A percentile compares a stretch with the other conserved stretches of the same genome.
These are phyloP conservation scores for Rhodinocichla rosea DNA, from an alignment of 2,113 vertebrate species.

Conservation along the genomic window DNA sequence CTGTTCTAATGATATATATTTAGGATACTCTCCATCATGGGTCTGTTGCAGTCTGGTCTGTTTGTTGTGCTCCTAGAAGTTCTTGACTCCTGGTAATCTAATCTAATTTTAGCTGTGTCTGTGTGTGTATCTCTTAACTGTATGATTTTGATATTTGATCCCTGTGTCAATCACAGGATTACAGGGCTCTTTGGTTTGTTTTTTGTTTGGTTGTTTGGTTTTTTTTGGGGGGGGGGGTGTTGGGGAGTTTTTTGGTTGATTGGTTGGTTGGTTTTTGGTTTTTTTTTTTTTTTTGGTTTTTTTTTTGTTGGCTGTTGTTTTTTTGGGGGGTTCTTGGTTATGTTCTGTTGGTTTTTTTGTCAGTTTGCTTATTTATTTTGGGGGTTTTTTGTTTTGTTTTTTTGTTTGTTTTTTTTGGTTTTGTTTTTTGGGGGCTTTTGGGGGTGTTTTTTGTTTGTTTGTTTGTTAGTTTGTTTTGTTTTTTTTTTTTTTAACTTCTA, in stretches of 20 bases:
- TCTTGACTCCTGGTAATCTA: background rate
- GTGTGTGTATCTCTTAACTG: background rate
- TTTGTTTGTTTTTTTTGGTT: background rate
- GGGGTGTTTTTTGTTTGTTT: background rate
- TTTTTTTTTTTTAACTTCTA: background rate
- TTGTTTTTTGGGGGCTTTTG: too few relatives aligned
- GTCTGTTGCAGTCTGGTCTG: background rate
- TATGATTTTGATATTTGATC: background rate
- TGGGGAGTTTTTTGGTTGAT: background rate
- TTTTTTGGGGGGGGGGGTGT: background rate
- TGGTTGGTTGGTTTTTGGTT: background rate
- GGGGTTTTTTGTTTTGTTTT: background rate
- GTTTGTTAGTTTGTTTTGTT: too few relatives aligned
- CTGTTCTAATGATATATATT: background rate
- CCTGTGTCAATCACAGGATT: background rate
- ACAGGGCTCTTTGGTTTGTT: accelerated
- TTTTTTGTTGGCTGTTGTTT: background rate
- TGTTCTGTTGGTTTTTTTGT: background rate
- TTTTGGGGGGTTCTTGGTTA: background rate
- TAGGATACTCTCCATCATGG: background rate
- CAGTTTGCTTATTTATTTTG: background rate
- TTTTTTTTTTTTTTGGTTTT: background rate
- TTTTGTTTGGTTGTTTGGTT: background rate
- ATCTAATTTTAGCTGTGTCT: background rate
- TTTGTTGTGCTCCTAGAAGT: background rate